Evolutionary conservation across 1,140 invertebrate genomes (phyloP).

Genomic region (Neodiprion lecontei): DNA sequence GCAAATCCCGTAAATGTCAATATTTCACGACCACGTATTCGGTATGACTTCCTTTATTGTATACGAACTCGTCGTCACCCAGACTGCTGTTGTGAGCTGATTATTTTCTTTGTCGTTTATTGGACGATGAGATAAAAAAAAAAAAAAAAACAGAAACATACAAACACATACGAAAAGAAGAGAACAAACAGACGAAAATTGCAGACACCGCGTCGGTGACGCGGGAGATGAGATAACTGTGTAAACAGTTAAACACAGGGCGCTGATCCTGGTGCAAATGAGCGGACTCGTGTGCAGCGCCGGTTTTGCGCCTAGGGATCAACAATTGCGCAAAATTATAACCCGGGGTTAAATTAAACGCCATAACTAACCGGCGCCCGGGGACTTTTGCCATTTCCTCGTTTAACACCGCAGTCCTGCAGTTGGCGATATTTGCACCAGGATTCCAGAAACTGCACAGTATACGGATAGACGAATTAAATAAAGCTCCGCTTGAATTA

Average conservation of each 20-base stretch:
- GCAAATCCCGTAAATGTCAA: no score
- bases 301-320: neutral
- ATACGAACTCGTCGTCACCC: no score
- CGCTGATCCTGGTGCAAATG: neutral
- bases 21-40: no score
- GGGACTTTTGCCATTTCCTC: neutral
- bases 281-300: neutral
- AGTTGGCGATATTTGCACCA: no score
- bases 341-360: slow-evolving; percentile 1
- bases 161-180: neutral
- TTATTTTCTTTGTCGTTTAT: neutral
- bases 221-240: neutral
- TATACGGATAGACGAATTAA: no score
- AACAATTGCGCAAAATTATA: slow-evolving; percentile 2
- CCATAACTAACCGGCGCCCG: neutral
- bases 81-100: no score
- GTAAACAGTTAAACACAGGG: neutral
- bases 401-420: neutral
- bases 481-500: no score
- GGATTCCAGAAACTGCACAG: no score
- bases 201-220: neutral
- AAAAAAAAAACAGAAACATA: neutral
- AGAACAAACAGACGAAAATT: neutral
- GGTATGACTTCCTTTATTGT: no score
- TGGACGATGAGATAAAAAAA: neutral